Evolutionary conservation across 2,113 vertebrate genomes (phyloP).

Genomic region (Monarcha castaneiventris): DNA sequence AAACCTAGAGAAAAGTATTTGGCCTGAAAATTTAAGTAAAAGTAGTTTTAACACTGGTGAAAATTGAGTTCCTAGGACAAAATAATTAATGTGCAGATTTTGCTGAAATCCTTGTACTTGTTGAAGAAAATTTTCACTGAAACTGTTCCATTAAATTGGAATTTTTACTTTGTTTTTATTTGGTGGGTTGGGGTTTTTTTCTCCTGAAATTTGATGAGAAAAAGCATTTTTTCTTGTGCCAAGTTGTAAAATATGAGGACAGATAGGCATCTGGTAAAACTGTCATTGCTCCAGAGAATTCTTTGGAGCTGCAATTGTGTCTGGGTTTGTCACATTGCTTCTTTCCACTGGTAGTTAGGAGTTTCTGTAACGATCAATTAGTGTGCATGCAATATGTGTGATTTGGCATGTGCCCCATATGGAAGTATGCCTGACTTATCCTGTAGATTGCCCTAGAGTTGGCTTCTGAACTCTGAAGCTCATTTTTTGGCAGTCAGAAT

Average conservation of each 20-base stretch:
- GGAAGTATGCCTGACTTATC: background rate
- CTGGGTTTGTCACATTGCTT: background rate
- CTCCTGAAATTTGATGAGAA: background rate
- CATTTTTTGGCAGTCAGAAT: background rate
- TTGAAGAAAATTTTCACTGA: background rate
- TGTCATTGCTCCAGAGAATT: conserved; percentile 17
- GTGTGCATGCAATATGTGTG: background rate
- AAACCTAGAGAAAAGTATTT: background rate
- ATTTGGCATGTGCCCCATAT: background rate
- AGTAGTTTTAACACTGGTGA: background rate
- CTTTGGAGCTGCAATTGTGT: background rate
- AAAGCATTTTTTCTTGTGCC: background rate
- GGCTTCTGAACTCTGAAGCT: background rate
- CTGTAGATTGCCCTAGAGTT: background rate
- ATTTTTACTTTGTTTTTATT: background rate
- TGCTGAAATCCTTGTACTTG: background rate
- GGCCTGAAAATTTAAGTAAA: background rate
- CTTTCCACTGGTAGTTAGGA: background rate
- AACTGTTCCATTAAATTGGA: background rate
- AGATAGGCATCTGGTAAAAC: conserved; percentile 19
- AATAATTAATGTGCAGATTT: background rate
- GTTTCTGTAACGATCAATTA: conserved; percentile 1
- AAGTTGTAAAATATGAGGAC: background rate
- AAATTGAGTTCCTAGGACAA: background rate
- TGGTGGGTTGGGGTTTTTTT: accelerated